These are phyloP conservation scores for Drosophila siamana DNA, from an alignment of 2,888 invertebrate genomes.

Conservation along the genomic window DNA sequence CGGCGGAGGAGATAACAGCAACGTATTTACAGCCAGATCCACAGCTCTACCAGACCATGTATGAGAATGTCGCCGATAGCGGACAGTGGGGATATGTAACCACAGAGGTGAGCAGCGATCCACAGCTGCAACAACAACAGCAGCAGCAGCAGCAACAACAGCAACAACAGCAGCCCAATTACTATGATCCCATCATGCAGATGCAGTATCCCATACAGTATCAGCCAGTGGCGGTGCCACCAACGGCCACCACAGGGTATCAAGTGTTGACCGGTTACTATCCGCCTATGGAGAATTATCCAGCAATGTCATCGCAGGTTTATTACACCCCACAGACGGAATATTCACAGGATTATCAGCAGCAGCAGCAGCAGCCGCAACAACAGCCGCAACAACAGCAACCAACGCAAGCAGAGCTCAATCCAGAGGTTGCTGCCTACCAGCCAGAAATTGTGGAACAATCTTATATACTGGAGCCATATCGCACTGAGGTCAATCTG, in stretches of 20 bases:
- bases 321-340: constrained; percentile 70
- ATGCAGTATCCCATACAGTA: constrained; percentile 83
- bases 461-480: constrained; percentile 61
- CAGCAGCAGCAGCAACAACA: constrained; percentile 45
- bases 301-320: constrained; percentile 65
- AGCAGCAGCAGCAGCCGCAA: constrained; percentile 36
- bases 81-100: constrained; percentile 76
- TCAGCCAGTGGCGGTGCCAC: constrained; percentile 70
- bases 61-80: constrained; percentile 80
- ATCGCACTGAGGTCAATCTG: constrained; percentile 44
- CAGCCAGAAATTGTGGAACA: constrained; percentile 55
- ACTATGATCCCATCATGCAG: constrained; percentile 83
- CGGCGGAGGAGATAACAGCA: constrained; percentile 82
- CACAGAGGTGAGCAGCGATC: constrained; percentile 17
- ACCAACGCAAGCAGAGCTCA: constrained; percentile 28
- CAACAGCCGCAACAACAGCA: constrained; percentile 40
- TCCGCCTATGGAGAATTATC: constrained; percentile 72
- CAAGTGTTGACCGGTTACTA: constrained; percentile 82
- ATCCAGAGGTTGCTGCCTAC: constrained; percentile 51
- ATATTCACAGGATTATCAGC: constrained; percentile 52
- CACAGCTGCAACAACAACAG: constrained; percentile 35
- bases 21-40: constrained; percentile 82
- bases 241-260: constrained; percentile 72
- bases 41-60: constrained; percentile 81
- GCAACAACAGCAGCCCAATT: constrained; percentile 65